Conservation (phyloP, 2,888 invertebrate species). For the Margaritifera margaritifera region DNA sequence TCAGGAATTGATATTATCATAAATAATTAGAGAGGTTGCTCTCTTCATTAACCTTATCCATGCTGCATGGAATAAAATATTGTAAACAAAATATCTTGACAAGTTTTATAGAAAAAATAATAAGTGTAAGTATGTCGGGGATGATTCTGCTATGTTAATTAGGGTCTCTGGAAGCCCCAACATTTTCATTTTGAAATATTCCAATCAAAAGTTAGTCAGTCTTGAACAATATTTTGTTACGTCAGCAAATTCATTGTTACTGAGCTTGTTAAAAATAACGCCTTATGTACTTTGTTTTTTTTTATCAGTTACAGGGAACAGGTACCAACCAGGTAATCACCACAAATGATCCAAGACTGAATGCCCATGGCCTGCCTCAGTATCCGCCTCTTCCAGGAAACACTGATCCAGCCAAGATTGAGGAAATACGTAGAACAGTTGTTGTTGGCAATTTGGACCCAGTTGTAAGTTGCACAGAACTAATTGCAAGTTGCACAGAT, state of each 20-base stretch:
- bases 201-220: background rate
- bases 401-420: conserved; percentile 90
- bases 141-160: too few relatives aligned
- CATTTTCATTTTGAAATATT: too few relatives aligned
- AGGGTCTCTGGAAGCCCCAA: background rate
- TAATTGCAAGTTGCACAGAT: conserved; percentile 73
- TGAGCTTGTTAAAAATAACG: background rate
- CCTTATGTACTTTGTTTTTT: conserved; percentile 9
- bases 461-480: conserved; percentile 77
- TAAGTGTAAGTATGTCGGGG: too few relatives aligned
- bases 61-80: too few relatives aligned
- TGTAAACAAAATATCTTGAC: too few relatives aligned
- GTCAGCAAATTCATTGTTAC: background rate
- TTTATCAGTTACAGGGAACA: conserved; percentile 55
- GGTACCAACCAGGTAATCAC: conserved; percentile 63
- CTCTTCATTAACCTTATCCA: too few relatives aligned
- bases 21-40: too few relatives aligned
- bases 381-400: conserved; percentile 82
- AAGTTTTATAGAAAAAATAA: too few relatives aligned
- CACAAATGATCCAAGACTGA: conserved; percentile 88
- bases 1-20: too few relatives aligned
- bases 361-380: conserved; percentile 83
- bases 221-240: too few relatives aligned
- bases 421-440: conserved; percentile 95
- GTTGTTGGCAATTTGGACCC: conserved; percentile 87